Evolutionary conservation across 2,888 invertebrate species (phyloP).

Genomic region (Punctoribates punctum): DNA sequence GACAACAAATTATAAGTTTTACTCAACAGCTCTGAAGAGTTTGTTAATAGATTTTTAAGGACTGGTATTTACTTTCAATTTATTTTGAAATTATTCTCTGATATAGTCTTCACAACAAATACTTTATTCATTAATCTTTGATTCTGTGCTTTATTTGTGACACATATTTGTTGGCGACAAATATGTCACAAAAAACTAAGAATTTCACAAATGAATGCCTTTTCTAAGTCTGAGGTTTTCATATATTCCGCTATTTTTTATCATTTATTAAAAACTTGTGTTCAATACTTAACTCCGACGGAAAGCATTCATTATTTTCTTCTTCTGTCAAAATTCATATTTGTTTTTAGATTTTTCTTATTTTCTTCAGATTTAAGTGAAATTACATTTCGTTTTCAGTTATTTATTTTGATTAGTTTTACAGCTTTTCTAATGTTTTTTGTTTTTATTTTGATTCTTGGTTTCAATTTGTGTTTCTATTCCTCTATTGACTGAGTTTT

Average conservation of each 20-base stretch:
- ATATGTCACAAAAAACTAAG: too few species aligned
- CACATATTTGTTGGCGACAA: too few species aligned
- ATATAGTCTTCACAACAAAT: not conserved
- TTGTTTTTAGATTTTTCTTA: too few species aligned
- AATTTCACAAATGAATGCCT: too few species aligned
- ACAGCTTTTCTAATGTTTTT: not conserved
- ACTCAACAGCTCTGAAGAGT: not conserved
- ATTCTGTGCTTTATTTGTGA: too few species aligned
- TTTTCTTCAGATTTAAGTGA: not conserved
- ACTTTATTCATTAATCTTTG: not conserved
- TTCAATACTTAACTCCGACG: too few species aligned
- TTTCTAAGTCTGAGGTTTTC: too few species aligned
- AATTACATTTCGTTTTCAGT: not conserved
- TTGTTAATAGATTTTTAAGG: not conserved
- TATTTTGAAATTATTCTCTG: not conserved
- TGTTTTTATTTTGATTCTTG: not conserved
- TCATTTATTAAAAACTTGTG: too few species aligned
- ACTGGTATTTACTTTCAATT: not conserved
- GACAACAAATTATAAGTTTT: not conserved
- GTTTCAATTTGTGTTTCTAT: too few species aligned
- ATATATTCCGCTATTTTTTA: too few species aligned
- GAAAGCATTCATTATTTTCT: too few species aligned
- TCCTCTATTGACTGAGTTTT: not conserved
- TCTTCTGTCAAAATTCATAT: too few species aligned
- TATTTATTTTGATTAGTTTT: not conserved